phyloP scores from a whole-genome alignment of 2,888 invertebrate species.

The Cryptus armator region DNA sequence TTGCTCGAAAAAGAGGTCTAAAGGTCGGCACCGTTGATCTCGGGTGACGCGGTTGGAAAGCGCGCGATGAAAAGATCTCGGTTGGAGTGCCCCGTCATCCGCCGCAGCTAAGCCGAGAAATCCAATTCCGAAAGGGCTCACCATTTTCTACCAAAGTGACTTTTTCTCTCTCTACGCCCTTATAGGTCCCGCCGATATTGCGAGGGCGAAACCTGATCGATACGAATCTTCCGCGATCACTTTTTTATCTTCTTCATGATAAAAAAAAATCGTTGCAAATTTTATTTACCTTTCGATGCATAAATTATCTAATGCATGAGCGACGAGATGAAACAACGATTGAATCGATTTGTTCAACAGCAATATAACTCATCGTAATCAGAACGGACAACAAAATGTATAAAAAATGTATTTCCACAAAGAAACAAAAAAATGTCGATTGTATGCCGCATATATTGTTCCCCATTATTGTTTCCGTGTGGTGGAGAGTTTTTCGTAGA shows the following conservation, averaged over 20 bases:
- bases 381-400: neutral
- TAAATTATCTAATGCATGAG: neutral
- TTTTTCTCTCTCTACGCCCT: slow-evolving; percentile 37
- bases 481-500: too few relatives aligned
- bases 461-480: too few relatives aligned
- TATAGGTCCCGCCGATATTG: slow-evolving; percentile 26
- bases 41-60: slow-evolving; percentile 40
- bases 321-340: neutral
- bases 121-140: slow-evolving; percentile 68
- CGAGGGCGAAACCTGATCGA: slow-evolving; percentile 56
- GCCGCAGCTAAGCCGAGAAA: slow-evolving; percentile 58
- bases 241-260: neutral
- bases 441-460: neutral
- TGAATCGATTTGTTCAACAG: neutral
- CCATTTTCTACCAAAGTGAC: slow-evolving; percentile 59
- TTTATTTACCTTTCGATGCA: slow-evolving; percentile 21
- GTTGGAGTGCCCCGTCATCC: slow-evolving; percentile 61
- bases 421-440: too few relatives aligned
- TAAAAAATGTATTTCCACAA: too few relatives aligned
- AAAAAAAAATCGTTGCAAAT: neutral
- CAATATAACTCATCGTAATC: neutral
- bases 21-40: slow-evolving; percentile 40
- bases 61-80: slow-evolving; percentile 64
- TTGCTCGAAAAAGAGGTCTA: slow-evolving; percentile 26
- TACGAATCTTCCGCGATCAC: slow-evolving; percentile 33